Evolutionary conservation across 2,797 vertebrate species (phyloP), one percentile per base, ranked within the genome.

Genomic region (Lacerta agilis): DNA sequence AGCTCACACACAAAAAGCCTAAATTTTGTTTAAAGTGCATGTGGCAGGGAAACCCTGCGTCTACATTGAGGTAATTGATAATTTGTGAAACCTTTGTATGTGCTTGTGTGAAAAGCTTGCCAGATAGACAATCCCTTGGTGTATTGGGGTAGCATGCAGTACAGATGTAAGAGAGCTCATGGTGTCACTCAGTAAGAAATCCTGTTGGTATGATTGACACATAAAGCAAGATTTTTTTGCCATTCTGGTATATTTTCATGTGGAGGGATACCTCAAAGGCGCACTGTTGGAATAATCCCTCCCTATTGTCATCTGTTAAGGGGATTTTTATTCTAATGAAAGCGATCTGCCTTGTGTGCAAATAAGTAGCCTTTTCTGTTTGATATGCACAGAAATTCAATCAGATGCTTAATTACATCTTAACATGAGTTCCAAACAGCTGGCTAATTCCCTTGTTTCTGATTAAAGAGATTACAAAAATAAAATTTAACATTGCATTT

Each of bases 341-440:
- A 93, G 81, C 36, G 69, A 93, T 96, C 94, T 96, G 94, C 95
- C 95, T 97, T 97, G 91, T 96, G 93, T 97, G 96, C 91, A 96
- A 95, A 96, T 87, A 95, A 85, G 92, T 92, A 94, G 86, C 72
- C 91, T 92, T 92, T 93, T 78, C 91, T 95, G 94, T 96, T 98
- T 98, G 96, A 96, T 97, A 97, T 98, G 98, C 96, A 88, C 95
- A 96, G 97, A 98, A 98, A 99, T 98, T 98, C 97, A 99, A 98
- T 99, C 98, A 98, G 97, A 98, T 98, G 97, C 97, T 98, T 99
- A 99, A 99, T 99, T 99, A 98, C 97, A 97, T 98, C 97, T 98
- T 98, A 98, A 98, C 98, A 98, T 94, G 97, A 97, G 97, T 98
- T 98, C 94, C 96, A 97, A 98, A 97, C 98, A 99, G 98, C 98